Percentiles rank a stretch among this genome's conserved stretches.
Evolutionary conservation across 2,888 invertebrate genomes (phyloP).

Genomic region (Ormyrus thymus): DNA sequence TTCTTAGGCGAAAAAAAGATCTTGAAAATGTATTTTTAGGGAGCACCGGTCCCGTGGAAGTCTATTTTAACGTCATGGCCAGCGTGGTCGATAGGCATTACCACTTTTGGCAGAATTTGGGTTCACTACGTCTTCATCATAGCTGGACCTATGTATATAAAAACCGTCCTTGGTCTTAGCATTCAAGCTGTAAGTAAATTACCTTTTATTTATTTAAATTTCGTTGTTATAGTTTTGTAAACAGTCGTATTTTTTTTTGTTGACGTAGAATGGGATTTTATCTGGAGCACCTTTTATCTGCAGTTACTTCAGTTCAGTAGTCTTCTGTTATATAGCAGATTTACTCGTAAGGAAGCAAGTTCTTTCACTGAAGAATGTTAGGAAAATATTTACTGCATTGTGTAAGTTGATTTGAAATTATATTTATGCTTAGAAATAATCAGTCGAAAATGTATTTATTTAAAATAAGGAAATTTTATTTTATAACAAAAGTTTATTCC

Average conservation of each 20-base stretch:
- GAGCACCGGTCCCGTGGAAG: conserved; percentile 80
- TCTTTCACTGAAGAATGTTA: conserved; percentile 80
- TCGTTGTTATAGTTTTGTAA: background rate
- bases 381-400: conserved; percentile 82
- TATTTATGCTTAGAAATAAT: background rate
- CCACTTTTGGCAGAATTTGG: conserved; percentile 86
- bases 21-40: conserved; percentile 58
- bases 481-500: too few species aligned
- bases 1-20: background rate
- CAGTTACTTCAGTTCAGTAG: conserved; percentile 82
- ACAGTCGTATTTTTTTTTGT: conserved; percentile 14
- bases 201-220: conserved; percentile 1
- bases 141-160: conserved; percentile 84
- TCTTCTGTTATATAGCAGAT: conserved; percentile 83
- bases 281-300: conserved; percentile 83
- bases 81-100: conserved; percentile 83
- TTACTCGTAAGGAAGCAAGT: conserved; percentile 78
- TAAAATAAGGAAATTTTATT: background rate
- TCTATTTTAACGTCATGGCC: conserved; percentile 80
- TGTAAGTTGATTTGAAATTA: conserved; percentile 66
- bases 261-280: conserved; percentile 80
- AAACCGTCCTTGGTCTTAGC: conserved; percentile 81
- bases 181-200: conserved; percentile 78
- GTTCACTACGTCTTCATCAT: conserved; percentile 85
- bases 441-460: background rate